These are phyloP conservation scores for Irena cyanogastra DNA, from an alignment of 2,113 vertebrate genomes.

Conservation along the genomic window DNA sequence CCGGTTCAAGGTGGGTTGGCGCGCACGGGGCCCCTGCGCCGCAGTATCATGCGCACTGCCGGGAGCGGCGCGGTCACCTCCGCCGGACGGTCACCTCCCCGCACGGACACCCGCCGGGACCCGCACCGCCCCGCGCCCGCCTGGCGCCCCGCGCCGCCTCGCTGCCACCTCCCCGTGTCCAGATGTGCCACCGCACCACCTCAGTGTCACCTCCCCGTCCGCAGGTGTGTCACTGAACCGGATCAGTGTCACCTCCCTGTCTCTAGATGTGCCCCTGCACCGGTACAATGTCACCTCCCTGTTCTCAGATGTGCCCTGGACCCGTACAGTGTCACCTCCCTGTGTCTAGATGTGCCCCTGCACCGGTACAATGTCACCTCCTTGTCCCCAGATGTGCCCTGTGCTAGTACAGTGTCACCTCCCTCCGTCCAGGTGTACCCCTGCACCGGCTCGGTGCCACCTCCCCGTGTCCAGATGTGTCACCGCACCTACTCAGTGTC, in stretches of 20 bases:
- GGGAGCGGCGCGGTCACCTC: constrained; percentile 37
- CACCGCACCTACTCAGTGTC: not conserved
- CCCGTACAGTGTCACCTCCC: not conserved
- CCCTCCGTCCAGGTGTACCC: too few relatives aligned
- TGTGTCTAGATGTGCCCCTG: not conserved
- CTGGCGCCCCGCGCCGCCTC: not conserved
- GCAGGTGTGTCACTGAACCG: not conserved
- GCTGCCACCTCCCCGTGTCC: not conserved
- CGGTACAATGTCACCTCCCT: fast-evolving
- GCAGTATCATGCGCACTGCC: constrained; percentile 99
- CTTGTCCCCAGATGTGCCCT: not conserved
- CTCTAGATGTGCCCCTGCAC: fast-evolving
- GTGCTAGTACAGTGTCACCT: too few relatives aligned
- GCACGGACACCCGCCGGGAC: not conserved
- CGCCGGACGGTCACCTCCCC: constrained; percentile 10
- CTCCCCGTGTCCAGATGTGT: not conserved
- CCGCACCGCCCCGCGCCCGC: not conserved
- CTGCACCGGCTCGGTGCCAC: not conserved
- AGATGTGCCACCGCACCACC: not conserved
- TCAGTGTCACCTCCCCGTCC: not conserved
- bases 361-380: not conserved
- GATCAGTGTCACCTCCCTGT: fast-evolving
- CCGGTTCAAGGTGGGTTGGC: constrained; percentile 94
- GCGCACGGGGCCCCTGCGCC: constrained; percentile 85
- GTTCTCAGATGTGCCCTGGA: not conserved